Base-by-base conservation (phyloP, 2,113 vertebrate genomes). In the Syngnathoides biaculeatus region DNA sequence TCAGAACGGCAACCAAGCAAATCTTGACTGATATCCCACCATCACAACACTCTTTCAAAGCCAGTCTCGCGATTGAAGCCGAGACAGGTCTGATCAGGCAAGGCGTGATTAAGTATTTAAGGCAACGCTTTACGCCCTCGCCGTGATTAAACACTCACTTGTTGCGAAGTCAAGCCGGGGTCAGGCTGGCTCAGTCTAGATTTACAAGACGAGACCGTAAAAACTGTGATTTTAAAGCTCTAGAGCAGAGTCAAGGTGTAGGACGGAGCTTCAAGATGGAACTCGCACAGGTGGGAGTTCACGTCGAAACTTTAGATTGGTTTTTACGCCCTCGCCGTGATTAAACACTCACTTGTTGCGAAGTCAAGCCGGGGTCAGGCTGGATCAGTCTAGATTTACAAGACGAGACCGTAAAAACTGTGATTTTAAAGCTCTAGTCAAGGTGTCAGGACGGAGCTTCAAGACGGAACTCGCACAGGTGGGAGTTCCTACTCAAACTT, bases 41-140 rank as follows among this genome's bases (percentile, higher is more conserved):
- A 69, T n/a, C 86, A 42, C 82, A 84, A 47, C 45, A 47, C 15
- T 17, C 19, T 47, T 47, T 47, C 45, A 47, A 47, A 47, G 75
- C 5, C 11, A 50, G 62, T 48, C 2, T 1, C 67, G 67, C 19
- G 0, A 61, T 73, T 57, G 79, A 78, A 78, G 65, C 50, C 22
- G 17, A 71, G 68, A 74, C 81, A 79, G 74, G 79, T n/a, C 73
- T 43, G 48, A 60, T 79, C 79, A 72, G 58, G 69, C 61, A 47
- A 69, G 22, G 15, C 30, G 61, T 43, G 55, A 68, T 71, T 60
- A 22, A 67, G 6, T 60, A 64, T 53, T 10, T 17, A 12, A 45
- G 26, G 30, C 65, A 24, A 20, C 13, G 38, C 24, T 58, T 69
- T 6, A 69, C 53, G n/a, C 22, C 22, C 27, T 27, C n/a, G 35